Conservation (phyloP, 2,797 vertebrate species). For the Chrosomus eos region DNA sequence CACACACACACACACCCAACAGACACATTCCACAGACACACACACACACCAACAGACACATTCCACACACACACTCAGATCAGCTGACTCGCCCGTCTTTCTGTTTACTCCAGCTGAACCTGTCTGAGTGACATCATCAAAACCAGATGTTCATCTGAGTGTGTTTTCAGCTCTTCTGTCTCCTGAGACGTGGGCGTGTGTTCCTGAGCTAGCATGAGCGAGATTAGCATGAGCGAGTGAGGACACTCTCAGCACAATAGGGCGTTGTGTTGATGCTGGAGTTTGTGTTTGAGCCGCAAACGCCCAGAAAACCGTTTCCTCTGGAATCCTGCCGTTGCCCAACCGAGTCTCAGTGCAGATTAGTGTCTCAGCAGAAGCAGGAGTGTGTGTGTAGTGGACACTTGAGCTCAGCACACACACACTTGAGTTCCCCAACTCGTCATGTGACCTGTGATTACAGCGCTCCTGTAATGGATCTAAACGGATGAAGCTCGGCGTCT, state of each 20-base stretch:
- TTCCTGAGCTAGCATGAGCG: background rate
- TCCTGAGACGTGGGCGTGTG: background rate
- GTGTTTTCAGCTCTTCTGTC: background rate
- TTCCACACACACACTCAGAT: conserved; percentile 29
- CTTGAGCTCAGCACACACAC: background rate
- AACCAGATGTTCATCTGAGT: background rate
- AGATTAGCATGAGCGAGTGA: background rate
- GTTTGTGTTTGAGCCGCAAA: too few relatives aligned
- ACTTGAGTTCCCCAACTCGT: background rate
- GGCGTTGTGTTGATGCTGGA: background rate
- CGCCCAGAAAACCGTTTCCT: too few relatives aligned
- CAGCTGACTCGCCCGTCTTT: background rate
- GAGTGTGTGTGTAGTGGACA: background rate
- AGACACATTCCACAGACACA: too few relatives aligned
- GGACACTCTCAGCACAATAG: background rate
- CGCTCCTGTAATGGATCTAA: background rate
- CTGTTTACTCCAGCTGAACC: background rate
- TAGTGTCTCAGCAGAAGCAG: background rate
- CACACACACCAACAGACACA: conserved; percentile 19
- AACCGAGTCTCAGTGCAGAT: background rate
- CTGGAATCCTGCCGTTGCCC: too few relatives aligned
- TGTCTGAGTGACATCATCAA: background rate
- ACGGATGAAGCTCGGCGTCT: background rate
- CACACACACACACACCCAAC: too few relatives aligned
- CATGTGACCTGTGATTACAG: background rate